Evolutionary conservation across 1,140 invertebrate genomes (phyloP).

Genomic region (Batillaria attramentaria): DNA sequence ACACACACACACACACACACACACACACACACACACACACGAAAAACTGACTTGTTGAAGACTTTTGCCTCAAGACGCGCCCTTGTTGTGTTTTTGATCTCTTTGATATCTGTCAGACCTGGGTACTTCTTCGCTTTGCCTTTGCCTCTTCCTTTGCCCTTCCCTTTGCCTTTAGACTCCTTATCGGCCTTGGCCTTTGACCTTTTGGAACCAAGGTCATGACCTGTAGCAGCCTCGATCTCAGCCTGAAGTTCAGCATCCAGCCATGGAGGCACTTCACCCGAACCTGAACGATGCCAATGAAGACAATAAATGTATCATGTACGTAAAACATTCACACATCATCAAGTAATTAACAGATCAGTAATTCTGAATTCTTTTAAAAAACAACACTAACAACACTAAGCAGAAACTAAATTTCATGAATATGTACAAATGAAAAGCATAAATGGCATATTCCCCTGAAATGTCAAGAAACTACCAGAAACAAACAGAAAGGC

Average conservation of each 20-base stretch:
- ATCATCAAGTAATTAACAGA: no score
- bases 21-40: neutral
- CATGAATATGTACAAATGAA: no score
- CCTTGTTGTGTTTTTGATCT: constrained; percentile 59
- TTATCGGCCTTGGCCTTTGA: constrained; percentile 49
- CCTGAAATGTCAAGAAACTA: no score
- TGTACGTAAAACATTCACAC: no score
- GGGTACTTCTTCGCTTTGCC: constrained; percentile 61
- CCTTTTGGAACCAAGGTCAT: constrained; percentile 65
- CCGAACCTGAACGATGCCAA: no score
- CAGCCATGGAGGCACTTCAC: constrained; percentile 58
- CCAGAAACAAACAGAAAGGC: no score
- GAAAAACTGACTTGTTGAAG: constrained; percentile 61
- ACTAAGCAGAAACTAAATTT: no score
- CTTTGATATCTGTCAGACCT: constrained; percentile 69
- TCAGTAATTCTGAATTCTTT: no score
- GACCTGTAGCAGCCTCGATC: constrained; percentile 69
- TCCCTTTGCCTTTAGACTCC: constrained; percentile 55
- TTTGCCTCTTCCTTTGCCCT: constrained; percentile 58
- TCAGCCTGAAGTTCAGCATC: constrained; percentile 76
- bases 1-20: no score
- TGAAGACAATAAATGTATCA: no score
- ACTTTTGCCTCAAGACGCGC: constrained; percentile 69
- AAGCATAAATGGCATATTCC: no score
- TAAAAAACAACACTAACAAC: no score